Evolutionary conservation across 2,113 vertebrate species (phyloP).

Genomic region (Ochotona princeps): DNA sequence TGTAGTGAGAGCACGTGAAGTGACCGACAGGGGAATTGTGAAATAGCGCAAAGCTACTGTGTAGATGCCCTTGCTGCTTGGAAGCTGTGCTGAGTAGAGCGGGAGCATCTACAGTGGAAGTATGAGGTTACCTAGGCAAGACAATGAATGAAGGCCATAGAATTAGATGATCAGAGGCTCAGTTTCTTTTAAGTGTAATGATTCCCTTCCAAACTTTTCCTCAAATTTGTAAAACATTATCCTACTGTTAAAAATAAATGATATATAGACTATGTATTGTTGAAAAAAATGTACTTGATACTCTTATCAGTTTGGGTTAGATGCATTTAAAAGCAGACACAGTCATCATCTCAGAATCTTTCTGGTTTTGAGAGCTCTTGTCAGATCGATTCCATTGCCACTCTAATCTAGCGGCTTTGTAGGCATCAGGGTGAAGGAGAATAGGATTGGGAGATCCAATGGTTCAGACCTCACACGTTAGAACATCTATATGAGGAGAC

Average conservation of each 20-base stretch:
- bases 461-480: background rate
- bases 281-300: background rate
- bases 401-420: background rate
- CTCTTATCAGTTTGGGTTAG: background rate
- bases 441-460: background rate
- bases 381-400: background rate
- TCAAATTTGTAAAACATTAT: background rate
- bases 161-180: background rate
- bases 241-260: background rate
- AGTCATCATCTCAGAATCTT: background rate
- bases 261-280: too few relatives aligned
- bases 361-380: background rate
- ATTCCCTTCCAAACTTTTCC: background rate
- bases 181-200: too few relatives aligned
- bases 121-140: background rate
- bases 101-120: background rate
- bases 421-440: background rate
- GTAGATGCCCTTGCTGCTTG: background rate
- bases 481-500: background rate
- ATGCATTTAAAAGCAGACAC: background rate
- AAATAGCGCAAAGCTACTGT: accelerated
- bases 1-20: background rate
- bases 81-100: too few relatives aligned
- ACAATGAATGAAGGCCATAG: background rate
- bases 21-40: accelerated